Base-by-base conservation (phyloP, 1,140 invertebrate genomes). In the Leptoteleia sp. region DNA sequence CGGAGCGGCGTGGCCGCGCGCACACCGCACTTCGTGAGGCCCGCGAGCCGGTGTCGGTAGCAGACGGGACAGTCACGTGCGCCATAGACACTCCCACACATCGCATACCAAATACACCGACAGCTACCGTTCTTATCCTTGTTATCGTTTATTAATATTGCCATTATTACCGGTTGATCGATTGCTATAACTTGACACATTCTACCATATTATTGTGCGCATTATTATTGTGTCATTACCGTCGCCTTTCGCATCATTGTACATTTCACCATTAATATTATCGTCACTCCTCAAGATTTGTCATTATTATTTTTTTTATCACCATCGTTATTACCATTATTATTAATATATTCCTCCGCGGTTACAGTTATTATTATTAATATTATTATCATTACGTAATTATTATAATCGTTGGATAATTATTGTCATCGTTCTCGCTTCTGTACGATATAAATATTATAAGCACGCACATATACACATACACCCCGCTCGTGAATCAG, bases 11-110 rank as follows among this genome's bases (percentile, higher is more conserved):
- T 40, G 16, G 37, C 16, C 48, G 43, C 75, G 64, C 80, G 68
- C 61, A 87, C 62, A 80, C 75, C 83, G 35, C 80, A 80, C 61
- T 82, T 83, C 72, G 84, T 85, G 86, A 80, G 83, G 59, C 22
- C 52, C 68, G 83, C 82, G 17, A 79, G 84, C 71, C 86, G 84
- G 85, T 89, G 84, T 86, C 88, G 88, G 88, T 89, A 89, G 88
- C 88, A 89, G 88, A 89, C 82, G 87, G 85, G 82, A 67, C 52
- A 55, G 33, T 78, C 50, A 52, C 65, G 67, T 55, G 47, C 59
- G 55, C 40, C 19, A 31, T 37, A 72, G 45, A 62, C 33, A 72
- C 54, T 70, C 68, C 48, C 55, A 50, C 59, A 22, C 62, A 48
- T 22, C 22, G 15, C 29, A 38, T 40, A 37, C 9, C 15, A 4